phyloP scores from a whole-genome alignment of 1,140 invertebrate genomes.

The Lasioglossum albipes region DNA sequence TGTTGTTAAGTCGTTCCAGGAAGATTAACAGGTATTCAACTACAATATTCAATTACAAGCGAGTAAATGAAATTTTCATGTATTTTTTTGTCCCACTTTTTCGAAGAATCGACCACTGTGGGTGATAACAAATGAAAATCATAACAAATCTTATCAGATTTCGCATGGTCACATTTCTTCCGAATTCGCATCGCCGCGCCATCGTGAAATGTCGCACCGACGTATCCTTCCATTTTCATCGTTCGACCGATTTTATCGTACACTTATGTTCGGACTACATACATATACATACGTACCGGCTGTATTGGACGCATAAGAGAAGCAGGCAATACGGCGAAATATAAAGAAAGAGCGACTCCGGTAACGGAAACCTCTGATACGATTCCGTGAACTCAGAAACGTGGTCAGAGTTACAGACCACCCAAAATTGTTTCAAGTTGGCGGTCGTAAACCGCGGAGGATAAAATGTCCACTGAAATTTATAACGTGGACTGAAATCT shows the following conservation, averaged over 20 bases:
- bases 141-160: too few relatives aligned
- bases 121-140: too few relatives aligned
- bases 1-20: too few relatives aligned
- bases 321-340: not conserved
- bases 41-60: too few relatives aligned
- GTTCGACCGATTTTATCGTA: slow-evolving; percentile 6
- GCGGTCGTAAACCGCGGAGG: not conserved
- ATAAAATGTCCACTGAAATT: not conserved
- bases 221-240: not conserved
- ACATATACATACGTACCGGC: too few relatives aligned
- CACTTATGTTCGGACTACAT: too few relatives aligned
- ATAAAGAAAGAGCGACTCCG: not conserved
- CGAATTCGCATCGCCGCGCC: not conserved
- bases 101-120: too few relatives aligned
- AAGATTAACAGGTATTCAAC: too few relatives aligned
- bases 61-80: too few relatives aligned
- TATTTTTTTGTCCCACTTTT: too few relatives aligned
- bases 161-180: not conserved
- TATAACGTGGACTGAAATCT: too few relatives aligned
- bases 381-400: slow-evolving; percentile 1
- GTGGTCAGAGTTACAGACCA: not conserved
- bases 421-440: not conserved
- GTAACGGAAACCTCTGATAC: slow-evolving; percentile 24
- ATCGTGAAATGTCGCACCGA: not conserved
- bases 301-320: not conserved